These are phyloP conservation scores for Nycteola revayana DNA, from an alignment of 2,888 invertebrate genomes.

Conservation along the genomic window DNA sequence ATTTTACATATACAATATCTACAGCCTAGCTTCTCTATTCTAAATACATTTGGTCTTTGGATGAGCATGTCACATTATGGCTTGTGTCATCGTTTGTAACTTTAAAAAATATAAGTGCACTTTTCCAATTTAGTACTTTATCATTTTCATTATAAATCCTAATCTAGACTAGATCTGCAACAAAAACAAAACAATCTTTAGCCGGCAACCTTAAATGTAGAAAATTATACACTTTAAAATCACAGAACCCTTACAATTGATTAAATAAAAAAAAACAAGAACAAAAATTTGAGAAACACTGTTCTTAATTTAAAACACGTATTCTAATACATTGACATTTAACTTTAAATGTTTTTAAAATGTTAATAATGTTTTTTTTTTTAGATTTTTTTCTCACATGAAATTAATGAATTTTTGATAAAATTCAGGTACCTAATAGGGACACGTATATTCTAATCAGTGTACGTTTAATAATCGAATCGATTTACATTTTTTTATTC, in stretches of 20 bases:
- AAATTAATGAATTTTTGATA: constrained; percentile 47
- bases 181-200: constrained; percentile 40
- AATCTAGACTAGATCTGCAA: constrained; percentile 74
- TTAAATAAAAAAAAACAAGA: constrained; percentile 49
- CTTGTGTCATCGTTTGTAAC: constrained; percentile 69
- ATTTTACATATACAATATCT: constrained; percentile 63
- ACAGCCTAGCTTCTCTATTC: constrained; percentile 71
- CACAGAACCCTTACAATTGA: constrained; percentile 57
- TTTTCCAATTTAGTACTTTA: constrained; percentile 69
- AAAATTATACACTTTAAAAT: constrained; percentile 58
- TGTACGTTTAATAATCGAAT: constrained; percentile 25
- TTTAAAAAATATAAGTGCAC: constrained; percentile 79
- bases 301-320: constrained; percentile 52
- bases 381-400: constrained; percentile 23
- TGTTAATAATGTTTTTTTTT: constrained; percentile 32
- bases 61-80: constrained; percentile 79
- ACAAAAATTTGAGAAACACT: constrained; percentile 78
- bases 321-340: constrained; percentile 32
- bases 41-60: constrained; percentile 81
- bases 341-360: constrained; percentile 34
- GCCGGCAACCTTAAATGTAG: constrained; percentile 50
- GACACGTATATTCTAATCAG: constrained; percentile 50
- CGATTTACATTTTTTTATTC: constrained; percentile 17
- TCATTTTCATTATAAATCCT: constrained; percentile 53
- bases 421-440: constrained; percentile 74